Conservation (phyloP, 1,140 invertebrate species). For the Drosophila kanapiae region DNA sequence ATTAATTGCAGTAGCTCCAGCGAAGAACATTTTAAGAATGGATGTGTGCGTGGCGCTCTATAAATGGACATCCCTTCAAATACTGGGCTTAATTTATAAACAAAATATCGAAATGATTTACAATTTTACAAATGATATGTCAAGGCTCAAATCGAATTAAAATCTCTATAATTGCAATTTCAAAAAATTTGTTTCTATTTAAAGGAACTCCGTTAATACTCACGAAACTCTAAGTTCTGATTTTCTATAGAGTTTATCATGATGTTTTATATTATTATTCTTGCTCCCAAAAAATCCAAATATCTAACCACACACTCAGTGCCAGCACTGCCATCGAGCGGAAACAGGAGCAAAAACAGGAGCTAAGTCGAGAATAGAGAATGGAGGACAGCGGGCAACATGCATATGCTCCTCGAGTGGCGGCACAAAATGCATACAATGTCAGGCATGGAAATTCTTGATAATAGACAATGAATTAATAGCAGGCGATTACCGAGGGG, state of each 20-base stretch:
- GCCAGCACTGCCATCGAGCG: background rate
- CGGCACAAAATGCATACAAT: constrained; percentile 81
- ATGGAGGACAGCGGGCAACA: constrained; percentile 50
- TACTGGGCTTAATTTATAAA: too few relatives aligned
- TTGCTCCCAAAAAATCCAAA: background rate
- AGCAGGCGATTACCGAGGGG: constrained; percentile 66
- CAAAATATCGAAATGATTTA: background rate
- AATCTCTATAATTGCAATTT: background rate
- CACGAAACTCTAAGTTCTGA: too few relatives aligned
- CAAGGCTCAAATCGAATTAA: background rate
- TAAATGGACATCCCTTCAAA: too few relatives aligned
- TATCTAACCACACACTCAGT: background rate
- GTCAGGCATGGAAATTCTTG: constrained; percentile 72
- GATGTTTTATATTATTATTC: background rate
- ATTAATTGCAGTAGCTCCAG: background rate
- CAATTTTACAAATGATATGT: too few relatives aligned
- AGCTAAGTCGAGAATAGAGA: constrained; percentile 4
- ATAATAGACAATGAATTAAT: constrained; percentile 84
- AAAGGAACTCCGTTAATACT: background rate
- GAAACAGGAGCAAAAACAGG: constrained; percentile 22
- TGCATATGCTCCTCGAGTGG: constrained; percentile 62
- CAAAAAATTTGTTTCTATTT: background rate
- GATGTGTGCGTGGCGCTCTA: too few relatives aligned
- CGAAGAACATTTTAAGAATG: too few relatives aligned
- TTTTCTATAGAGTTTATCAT: too few relatives aligned